These are phyloP conservation scores for Macaca mulatta DNA, from an alignment of 2,113 vertebrate species.

Conservation along the genomic window DNA sequence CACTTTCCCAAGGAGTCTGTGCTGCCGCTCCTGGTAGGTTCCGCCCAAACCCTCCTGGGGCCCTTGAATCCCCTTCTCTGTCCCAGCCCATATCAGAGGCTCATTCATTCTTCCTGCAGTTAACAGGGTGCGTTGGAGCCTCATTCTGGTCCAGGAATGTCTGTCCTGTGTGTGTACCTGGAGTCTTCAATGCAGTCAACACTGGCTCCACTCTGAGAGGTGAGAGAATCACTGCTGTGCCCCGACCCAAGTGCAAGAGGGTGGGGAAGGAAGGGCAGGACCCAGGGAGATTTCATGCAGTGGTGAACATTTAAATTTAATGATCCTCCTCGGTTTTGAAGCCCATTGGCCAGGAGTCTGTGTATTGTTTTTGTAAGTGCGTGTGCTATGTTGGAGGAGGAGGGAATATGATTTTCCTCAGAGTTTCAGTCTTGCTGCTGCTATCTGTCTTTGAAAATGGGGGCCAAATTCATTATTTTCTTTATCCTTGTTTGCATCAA, in stretches of 20 bases:
- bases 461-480: neutral
- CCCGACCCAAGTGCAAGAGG: neutral
- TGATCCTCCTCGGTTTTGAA: neutral
- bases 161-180: neutral
- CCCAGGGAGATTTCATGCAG: neutral
- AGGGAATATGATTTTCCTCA: neutral
- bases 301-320: neutral
- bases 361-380: neutral
- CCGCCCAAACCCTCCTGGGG: neutral
- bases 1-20: neutral
- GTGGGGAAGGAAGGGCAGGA: neutral
- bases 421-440: neutral
- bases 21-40: neutral
- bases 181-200: neutral
- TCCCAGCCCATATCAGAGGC: neutral
- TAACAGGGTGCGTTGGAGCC: neutral
- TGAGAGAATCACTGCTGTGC: neutral
- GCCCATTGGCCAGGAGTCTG: neutral
- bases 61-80: neutral
- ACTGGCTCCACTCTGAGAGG: neutral
- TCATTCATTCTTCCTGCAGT: neutral
- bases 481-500: neutral
- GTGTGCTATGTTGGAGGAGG: neutral
- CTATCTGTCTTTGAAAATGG: neutral
- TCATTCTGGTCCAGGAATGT: neutral